Evolutionary conservation across 2,888 invertebrate genomes (phyloP).

Genomic region (Campaea margaritaria): DNA sequence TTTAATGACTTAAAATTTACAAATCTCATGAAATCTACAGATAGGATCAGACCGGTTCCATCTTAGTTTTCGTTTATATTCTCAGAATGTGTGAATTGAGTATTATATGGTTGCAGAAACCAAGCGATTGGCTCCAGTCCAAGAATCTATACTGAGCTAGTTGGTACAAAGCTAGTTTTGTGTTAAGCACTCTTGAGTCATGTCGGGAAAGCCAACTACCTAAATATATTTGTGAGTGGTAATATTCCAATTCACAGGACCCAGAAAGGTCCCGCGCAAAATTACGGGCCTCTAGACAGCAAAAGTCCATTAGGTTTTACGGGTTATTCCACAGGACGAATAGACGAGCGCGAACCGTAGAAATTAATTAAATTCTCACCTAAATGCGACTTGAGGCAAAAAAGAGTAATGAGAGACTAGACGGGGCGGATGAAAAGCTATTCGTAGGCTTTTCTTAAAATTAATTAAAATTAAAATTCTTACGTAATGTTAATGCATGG

Average conservation of each 20-base stretch:
- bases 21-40: too few relatives aligned
- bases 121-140: conserved; percentile 22
- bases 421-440: conserved; percentile 32
- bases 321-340: conserved; percentile 75
- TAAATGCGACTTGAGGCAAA: conserved; percentile 61
- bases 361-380: conserved; percentile 81
- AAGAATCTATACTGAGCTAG: conserved; percentile 11
- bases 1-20: too few relatives aligned
- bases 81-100: conserved; percentile 8
- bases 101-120: conserved; percentile 5
- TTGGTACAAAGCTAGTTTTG: conserved; percentile 1
- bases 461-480: conserved; percentile 22
- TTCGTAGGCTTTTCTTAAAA: conserved; percentile 30
- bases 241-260: conserved; percentile 67
- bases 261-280: conserved; percentile 65
- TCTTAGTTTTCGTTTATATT: too few relatives aligned
- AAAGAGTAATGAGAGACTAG: conserved; percentile 54
- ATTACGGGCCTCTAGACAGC: conserved; percentile 76
- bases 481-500: conserved; percentile 11
- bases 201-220: conserved; percentile 38
- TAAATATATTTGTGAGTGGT: conserved; percentile 59
- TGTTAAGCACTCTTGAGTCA: conserved; percentile 3
- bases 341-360: conserved; percentile 69
- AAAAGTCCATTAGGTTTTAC: conserved; percentile 84
- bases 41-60: too few relatives aligned